Evolutionary conservation across 2,113 vertebrate genomes (phyloP).

Genomic region (Atractosteus spatula): DNA sequence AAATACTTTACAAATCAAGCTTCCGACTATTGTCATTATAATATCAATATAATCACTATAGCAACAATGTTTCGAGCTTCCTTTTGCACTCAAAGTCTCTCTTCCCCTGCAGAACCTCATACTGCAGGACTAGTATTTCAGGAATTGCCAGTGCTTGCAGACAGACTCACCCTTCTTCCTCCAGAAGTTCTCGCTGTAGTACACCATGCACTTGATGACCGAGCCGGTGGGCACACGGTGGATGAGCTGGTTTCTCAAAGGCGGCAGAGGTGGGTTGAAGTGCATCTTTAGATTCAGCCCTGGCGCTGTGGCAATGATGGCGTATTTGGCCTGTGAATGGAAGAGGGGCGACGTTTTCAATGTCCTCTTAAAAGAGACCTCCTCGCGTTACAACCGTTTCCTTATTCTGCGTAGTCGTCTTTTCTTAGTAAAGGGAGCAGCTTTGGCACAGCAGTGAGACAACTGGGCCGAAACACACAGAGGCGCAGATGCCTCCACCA

Average conservation of each 20-base stretch:
- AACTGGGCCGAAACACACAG: neutral
- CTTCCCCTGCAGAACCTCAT: neutral
- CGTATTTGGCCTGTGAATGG: conserved; percentile 76
- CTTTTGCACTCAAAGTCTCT: neutral
- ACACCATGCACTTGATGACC: conserved; percentile 96
- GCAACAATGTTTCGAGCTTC: too few relatives aligned
- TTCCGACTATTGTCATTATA: too few relatives aligned
- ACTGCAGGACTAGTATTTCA: too few relatives aligned
- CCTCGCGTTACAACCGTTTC: too few relatives aligned
- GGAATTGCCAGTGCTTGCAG: too few relatives aligned
- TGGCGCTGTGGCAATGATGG: conserved; percentile 85
- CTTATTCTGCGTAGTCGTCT: too few relatives aligned
- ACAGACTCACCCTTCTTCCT: conserved; percentile 76
- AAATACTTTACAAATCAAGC: too few relatives aligned
- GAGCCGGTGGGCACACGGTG: conserved; percentile 89
- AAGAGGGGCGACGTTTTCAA: neutral
- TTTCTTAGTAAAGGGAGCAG: too few relatives aligned
- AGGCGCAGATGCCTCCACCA: conserved; percentile 1
- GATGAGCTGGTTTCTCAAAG: conserved; percentile 90
- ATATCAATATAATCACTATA: too few relatives aligned
- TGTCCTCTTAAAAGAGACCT: too few relatives aligned
- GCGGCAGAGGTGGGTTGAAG: conserved; percentile 85
- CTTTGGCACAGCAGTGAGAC: too few relatives aligned
- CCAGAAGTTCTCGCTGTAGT: conserved; percentile 95
- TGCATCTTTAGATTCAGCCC: conserved; percentile 85